Base-by-base conservation (phyloP, 2,888 invertebrate genomes). In the Ypsolopha sequella region DNA sequence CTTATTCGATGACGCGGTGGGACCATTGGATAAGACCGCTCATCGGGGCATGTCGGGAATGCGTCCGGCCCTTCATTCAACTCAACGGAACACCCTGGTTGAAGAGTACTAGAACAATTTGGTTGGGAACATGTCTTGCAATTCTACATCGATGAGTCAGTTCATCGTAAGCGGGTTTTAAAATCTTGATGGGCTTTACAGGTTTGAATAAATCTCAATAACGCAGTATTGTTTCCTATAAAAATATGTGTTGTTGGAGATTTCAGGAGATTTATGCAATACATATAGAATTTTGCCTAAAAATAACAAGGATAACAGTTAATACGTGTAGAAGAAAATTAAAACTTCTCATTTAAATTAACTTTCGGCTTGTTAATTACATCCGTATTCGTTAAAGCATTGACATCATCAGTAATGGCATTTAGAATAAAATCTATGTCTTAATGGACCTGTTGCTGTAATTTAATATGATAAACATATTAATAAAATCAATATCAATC, bases 81-180 rank as follows among this genome's bases (percentile, higher is more conserved):
- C 63, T 67, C 65, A 72, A 63, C 63, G 66, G 69, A 65, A 73
- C 68, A 64, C 62, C 65, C 70, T 60, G 63, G 65, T 62, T 63
- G 55, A 24, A 24, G 58, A 55, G 59, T 52, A 53, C 60, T 58
- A n/a, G 54, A 59, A 55, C 51, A 58, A 60, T 56, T 61, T 57
- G 57, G 57, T 52, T 54, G 56, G 52, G 56, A 53, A 41, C 38
- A 52, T 47, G 52, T 6, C 11, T 48, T 52, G 53, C 56, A 58
- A 61, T 66, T 63, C 61, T 65, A 64, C 52, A 53, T 55, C 58
- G 58, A 60, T 61, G 61, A 59, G 59, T 63, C 60, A 59, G 54
- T 54, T 51, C 13, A 39, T 11, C 10, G 39, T 39, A 39, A 10
- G 11, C 10, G 39, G 39, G 10, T 9, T 39, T 39, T 39, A 39